Evolutionary conservation across 2,888 invertebrate genomes (phyloP), one percentile per base, ranked within the genome.

Genomic region (Eupsilia transversa): DNA sequence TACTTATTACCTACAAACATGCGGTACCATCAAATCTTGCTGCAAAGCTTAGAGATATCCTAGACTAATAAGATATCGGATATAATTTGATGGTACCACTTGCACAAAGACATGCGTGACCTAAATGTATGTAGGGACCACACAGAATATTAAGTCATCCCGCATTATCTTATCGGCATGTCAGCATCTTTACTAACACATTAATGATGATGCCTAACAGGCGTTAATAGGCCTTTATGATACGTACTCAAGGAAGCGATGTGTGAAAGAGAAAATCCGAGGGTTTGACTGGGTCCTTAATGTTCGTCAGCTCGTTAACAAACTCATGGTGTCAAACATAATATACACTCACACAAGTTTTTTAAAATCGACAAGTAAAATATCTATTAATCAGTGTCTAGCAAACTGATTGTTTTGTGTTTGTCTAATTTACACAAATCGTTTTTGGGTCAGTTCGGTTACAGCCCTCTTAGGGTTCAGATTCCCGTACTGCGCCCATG

Each of bases 381-480:
- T 59, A 52, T 65, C 67, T 79, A 84, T 86, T 84, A 75, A 80
- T 86, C 82, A 57, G 64, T 67, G 77, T 71, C 72, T 43, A 49
- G 49, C 9, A 52, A 75, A 85, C 74, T 66, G 73, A 80, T 71
- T 65, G 65, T 72, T 74, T 77, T 23, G 72, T 82, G 78, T 81
- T 30, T 82, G 78, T 83, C 72, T 85, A 83, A 88, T 83, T 82
- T 86, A 86, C 80, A 83, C 82, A 85, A 87, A 86, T 83, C 79
- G 83, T 77, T 87, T 84, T 74, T 80, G 76, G 88, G 87, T 82
- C 75, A 81, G 79, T 77, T 79, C n/a, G 83, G 67, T 69, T 71
- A 83, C 57, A 70, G 66, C 73, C 33, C 83, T 72, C 78, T 72
- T 75, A 67, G 66, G 84, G 69, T 70, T 72, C 61, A 64, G 59